phyloP scores from a whole-genome alignment of 2,113 vertebrate genomes.

The Peromyscus californicus region DNA sequence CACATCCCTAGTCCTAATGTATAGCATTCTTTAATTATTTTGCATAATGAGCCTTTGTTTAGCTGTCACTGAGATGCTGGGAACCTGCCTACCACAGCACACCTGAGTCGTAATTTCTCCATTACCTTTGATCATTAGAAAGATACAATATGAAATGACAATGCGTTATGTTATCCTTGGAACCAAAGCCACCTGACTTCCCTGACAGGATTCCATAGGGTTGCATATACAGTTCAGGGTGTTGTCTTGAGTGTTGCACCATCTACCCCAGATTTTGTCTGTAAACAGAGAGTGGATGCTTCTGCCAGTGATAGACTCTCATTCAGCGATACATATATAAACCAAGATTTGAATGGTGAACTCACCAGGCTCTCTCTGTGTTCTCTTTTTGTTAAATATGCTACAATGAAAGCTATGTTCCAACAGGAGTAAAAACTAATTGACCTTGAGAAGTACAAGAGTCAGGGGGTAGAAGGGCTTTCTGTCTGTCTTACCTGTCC shows the following conservation, averaged over 20 bases:
- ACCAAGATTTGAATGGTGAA: conserved; percentile 13
- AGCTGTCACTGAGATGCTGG: not conserved
- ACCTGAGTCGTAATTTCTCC: conserved; percentile 5
- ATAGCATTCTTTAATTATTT: conserved; percentile 33
- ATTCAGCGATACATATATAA: conserved; percentile 34
- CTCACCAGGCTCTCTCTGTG: not conserved
- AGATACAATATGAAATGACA: conserved; percentile 34
- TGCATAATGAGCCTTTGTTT: not conserved
- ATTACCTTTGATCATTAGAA: conserved; percentile 10
- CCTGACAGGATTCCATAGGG: conserved; percentile 14
- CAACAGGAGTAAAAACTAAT: not conserved
- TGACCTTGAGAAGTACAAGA: conserved; percentile 54
- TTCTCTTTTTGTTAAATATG: not conserved
- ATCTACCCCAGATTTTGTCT: conserved; percentile 36
- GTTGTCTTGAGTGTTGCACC: not conserved
- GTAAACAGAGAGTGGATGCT: not conserved
- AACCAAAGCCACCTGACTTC: conserved; percentile 29
- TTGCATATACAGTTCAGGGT: not conserved
- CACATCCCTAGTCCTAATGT: too few species aligned
- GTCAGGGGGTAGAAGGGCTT: conserved; percentile 12
- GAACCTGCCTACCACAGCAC: not conserved
- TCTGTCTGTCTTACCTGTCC: not conserved
- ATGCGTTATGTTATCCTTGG: conserved; percentile 20
- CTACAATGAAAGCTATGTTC: conserved; percentile 10
- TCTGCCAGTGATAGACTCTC: conserved; percentile 36